phyloP scores from a whole-genome alignment of 2,797 vertebrate species.

The Octomys mimax region DNA sequence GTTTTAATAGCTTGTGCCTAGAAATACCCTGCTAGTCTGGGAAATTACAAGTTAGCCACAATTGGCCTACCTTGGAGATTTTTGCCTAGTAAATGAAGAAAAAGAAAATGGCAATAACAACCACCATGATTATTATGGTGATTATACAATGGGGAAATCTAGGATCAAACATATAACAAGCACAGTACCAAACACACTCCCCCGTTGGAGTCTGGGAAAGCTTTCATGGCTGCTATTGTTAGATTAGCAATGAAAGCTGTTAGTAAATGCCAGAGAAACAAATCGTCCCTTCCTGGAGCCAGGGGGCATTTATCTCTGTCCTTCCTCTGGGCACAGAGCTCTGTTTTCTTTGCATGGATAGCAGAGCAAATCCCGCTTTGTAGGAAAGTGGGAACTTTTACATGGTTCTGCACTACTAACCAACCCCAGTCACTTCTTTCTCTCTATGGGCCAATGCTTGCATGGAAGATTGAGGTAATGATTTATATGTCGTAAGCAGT shows the following conservation, averaged over 20 bases:
- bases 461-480: constrained; percentile 80
- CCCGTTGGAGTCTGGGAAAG: constrained; percentile 39
- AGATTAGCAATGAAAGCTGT: constrained; percentile 34
- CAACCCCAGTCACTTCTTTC: constrained; percentile 40
- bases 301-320: constrained; percentile 73
- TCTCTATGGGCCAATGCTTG: constrained; percentile 21
- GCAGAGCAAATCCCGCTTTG: constrained; percentile 63
- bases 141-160: constrained; percentile 11
- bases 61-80: not conserved
- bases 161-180: not conserved
- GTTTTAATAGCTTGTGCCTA: not conserved
- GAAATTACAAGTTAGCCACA: not conserved
- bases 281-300: constrained; percentile 59
- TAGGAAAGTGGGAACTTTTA: constrained; percentile 64
- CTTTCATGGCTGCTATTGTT: constrained; percentile 37
- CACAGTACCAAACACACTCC: not conserved
- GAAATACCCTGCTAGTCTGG: not conserved
- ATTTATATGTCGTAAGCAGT: constrained; percentile 78
- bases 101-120: constrained; percentile 23
- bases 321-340: constrained; percentile 9
- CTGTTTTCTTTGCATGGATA: constrained; percentile 69
- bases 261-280: constrained; percentile 73
- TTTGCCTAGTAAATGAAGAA: not conserved
- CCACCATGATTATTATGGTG: not conserved
- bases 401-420: constrained; percentile 64